Evolutionary conservation across 2,113 vertebrate genomes (phyloP), one percentile per base, ranked within the genome.

Genomic region (Pogonocichla stellata): DNA sequence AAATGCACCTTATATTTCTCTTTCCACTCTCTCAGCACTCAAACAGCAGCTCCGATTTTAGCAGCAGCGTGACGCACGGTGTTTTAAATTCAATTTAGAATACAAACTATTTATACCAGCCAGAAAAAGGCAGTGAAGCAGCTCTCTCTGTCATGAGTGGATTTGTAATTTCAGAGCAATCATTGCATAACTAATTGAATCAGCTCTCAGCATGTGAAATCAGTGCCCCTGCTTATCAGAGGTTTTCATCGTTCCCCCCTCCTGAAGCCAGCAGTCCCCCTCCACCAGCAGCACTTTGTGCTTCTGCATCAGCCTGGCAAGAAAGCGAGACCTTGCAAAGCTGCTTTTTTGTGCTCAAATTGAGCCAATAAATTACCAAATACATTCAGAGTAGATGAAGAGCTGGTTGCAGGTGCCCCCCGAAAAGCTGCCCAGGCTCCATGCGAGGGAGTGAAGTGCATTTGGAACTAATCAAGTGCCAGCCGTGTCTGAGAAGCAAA

Each of bases 81-180:
- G 88, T 94, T 97, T 95, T 93, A 97, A 96, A 97, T 97, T 97
- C 90, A 96, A 97, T 97, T 97, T 97, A 90, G 88, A 94, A 90
- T 90, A 92, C 93, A 92, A 94, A 96, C 94, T 96, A 96, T 97
- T 97, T 96, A 95, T 96, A 96, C 91, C 96, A 88, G 93, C 91
- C 93, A 96, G 93, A 64, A 95, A 93, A 95, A 95, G 92, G 92
- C 94, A 94, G 88, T 56, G 85, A 89, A 95, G 95, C 94, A 47
- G 88, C 89, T 85, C 80, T 86, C 83, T 93, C 94, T 86, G 92
- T 95, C 96, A 87, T 96, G 95, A 95, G 94, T 88, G 94, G 96
- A 91, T 96, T 91, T 94, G 92, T 94, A 93, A 95, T 95, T 93
- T 93, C 83, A 90, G 93, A 92, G 93, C 91, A 92, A 92, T 95